These are phyloP conservation scores for Sciurus vulgaris DNA, from an alignment of 2,797 vertebrate species.

Conservation along the genomic window DNA sequence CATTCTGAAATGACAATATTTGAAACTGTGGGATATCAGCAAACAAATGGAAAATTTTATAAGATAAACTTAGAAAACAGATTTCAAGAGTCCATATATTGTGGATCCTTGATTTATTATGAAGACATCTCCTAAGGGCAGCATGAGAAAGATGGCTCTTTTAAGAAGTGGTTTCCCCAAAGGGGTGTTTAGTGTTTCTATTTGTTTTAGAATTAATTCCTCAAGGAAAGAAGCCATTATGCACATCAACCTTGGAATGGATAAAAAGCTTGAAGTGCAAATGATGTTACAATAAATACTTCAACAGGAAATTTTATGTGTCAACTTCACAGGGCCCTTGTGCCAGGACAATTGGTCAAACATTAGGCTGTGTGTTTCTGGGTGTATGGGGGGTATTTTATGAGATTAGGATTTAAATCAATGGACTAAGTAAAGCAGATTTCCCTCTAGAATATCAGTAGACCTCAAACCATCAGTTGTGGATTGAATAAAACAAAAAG, in stretches of 20 bases:
- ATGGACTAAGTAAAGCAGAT: background rate
- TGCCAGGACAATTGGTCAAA: background rate
- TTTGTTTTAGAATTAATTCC: background rate
- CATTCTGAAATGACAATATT: background rate
- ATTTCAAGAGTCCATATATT: background rate
- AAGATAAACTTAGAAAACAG: background rate
- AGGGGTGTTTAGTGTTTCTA: background rate
- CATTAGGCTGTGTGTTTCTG: background rate
- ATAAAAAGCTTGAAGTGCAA: background rate
- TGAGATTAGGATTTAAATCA: background rate
- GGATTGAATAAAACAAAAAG: background rate
- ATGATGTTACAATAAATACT: background rate
- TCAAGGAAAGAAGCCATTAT: background rate
- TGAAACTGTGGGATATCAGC: background rate
- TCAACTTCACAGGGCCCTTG: background rate
- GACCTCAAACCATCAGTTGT: too few species aligned
- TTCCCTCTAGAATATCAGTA: background rate
- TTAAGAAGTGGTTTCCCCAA: too few species aligned
- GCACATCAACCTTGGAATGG: background rate
- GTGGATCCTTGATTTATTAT: background rate
- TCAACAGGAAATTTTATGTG: background rate
- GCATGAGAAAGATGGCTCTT: background rate
- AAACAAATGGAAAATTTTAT: background rate
- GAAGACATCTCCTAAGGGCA: background rate
- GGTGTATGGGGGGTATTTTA: background rate